Evolutionary conservation across 2,797 vertebrate species (phyloP).

Genomic region (Pseudomugil tenellus): DNA sequence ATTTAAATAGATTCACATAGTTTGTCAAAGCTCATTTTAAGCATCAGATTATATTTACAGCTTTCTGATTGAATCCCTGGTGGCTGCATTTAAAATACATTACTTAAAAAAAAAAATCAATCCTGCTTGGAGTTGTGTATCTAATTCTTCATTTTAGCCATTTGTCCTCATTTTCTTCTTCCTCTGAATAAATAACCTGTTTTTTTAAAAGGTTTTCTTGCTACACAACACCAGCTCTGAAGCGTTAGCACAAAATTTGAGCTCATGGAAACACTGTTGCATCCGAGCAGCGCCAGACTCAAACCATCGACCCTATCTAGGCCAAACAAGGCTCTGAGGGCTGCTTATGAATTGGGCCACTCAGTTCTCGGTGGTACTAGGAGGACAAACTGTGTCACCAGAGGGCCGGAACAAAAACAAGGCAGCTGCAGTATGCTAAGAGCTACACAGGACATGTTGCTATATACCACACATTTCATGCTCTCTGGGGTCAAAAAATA

Average conservation of each 20-base stretch:
- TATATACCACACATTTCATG: conserved; percentile 12
- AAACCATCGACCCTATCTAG: conserved; percentile 56
- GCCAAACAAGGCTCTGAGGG: conserved; percentile 62
- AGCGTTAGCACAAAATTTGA: conserved; percentile 14
- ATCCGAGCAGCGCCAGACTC: conserved; percentile 27
- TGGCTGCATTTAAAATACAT: not conserved
- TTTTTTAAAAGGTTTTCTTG: too few relatives aligned
- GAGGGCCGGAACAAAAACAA: conserved; percentile 30
- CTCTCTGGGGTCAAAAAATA: not conserved
- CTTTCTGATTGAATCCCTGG: not conserved
- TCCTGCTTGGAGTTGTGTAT: not conserved
- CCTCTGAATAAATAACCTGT: not conserved
- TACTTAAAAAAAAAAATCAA: not conserved
- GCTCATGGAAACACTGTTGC: conserved; percentile 12
- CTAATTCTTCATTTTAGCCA: not conserved
- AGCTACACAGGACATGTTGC: conserved; percentile 23
- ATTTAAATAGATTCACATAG: not conserved
- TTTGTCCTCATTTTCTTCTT: not conserved
- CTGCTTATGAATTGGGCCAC: conserved; percentile 70
- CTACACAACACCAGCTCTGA: too few relatives aligned
- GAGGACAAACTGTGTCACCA: conserved; percentile 71
- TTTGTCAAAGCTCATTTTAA: conserved; percentile 3
- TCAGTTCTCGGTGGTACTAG: conserved; percentile 58
- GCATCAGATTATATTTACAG: not conserved
- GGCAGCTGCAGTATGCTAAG: conserved; percentile 13